Base-by-base conservation (phyloP, 2,113 vertebrate species). In the Struthidea cinerea region DNA sequence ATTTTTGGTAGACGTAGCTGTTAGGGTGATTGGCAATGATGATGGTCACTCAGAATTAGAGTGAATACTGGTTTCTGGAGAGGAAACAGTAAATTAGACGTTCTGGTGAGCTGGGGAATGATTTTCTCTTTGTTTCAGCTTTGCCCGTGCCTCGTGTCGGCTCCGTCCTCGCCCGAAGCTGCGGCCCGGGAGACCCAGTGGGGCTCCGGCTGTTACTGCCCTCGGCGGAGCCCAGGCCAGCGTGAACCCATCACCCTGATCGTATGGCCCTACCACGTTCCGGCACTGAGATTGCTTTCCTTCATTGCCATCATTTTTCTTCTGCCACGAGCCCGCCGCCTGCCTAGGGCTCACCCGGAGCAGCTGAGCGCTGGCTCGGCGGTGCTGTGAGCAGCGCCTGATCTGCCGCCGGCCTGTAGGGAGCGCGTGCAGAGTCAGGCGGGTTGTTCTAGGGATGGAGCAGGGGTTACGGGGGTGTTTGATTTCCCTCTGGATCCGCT, bases 361-460 rank as follows among this genome's bases (percentile, higher is more conserved):
- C 17, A 1, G 39, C 4, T 0, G 11, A 42, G 19, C 2, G 6
- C 44, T 0, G 41, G 7, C 30, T 9, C 5, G 9, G 64, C 3
- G 2, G 32, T 10, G 1, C 12, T 1, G 10, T 0, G 3, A 41
- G 69, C 32, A 10, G 28, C 3, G 20, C 23, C 6, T 1, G n/a
- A 21, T 39, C 37, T 3, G 28, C 59, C 2, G 3, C 7, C 9
- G 53, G 17, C 30, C 28, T 2, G 1, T 32, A 2, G 46, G 7
- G 37, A 28, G 35, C 18, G 11, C 18, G 3, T 11, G 7, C 53
- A 4, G 55, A 16, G 44, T 7, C 7, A 2, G n/a, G 17, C 23
- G 3, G 16, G 44, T 41, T 4, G 33, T 11, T 49, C 30, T 27
- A 37, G 52, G 35, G 35, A 3, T 6, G 44, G 16, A 42, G 52